Evolutionary conservation across 2,113 vertebrate genomes (phyloP).

Genomic region (Ranitomeya imitator): DNA sequence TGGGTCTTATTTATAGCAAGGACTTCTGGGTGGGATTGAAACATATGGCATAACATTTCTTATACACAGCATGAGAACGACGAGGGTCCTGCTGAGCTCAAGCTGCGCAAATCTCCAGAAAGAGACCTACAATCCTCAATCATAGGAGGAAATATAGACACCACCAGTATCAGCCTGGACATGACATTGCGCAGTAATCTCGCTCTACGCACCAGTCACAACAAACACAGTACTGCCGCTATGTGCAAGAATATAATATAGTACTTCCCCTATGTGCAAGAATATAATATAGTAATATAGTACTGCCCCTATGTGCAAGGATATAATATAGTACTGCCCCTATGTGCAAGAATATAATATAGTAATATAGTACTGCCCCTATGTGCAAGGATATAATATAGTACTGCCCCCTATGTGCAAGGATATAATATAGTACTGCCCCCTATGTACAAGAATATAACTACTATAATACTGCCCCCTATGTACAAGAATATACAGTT

Average conservation of each 20-base stretch:
- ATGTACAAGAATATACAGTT: too few species aligned
- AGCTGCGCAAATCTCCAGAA: neutral
- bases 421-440: neutral
- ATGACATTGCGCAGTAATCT: neutral
- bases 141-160: neutral
- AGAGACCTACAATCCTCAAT: constrained; percentile 6
- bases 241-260: constrained; percentile 1
- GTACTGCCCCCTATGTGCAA: neutral
- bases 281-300: constrained; percentile 1
- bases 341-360: neutral
- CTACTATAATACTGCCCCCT: too few species aligned
- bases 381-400: neutral
- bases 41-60: constrained; percentile 59
- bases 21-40: constrained; percentile 56
- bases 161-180: neutral
- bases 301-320: neutral
- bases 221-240: neutral
- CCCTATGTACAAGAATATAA: neutral
- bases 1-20: constrained; percentile 31
- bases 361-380: neutral
- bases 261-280: neutral
- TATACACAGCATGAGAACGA: neutral
- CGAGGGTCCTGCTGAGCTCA: neutral
- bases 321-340: neutral
- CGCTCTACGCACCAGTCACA: neutral